These are phyloP conservation scores for Apis laboriosa DNA, from an alignment of 1,140 invertebrate species.

Conservation along the genomic window DNA sequence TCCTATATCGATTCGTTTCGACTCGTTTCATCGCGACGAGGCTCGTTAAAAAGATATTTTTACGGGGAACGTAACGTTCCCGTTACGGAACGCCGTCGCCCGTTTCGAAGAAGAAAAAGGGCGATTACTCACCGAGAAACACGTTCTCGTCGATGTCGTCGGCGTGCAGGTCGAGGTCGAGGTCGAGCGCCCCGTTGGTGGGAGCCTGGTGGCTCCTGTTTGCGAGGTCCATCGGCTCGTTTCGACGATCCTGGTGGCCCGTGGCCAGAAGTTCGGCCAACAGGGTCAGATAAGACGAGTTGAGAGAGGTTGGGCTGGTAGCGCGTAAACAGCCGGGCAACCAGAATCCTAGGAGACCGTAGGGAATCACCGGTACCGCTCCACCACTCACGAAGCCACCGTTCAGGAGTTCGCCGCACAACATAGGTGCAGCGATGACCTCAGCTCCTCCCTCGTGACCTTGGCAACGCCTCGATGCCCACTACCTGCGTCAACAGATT, in stretches of 20 bases:
- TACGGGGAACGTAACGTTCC: not conserved
- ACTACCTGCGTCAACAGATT: constrained; percentile 46
- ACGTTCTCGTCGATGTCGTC: constrained; percentile 75
- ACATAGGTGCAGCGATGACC: constrained; percentile 77
- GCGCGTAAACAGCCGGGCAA: constrained; percentile 77
- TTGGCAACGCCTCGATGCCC: constrained; percentile 61
- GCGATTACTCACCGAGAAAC: constrained; percentile 74
- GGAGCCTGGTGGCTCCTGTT: constrained; percentile 65
- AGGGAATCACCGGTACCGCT: constrained; percentile 78
- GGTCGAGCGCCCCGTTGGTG: constrained; percentile 59
- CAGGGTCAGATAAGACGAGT: constrained; percentile 76
- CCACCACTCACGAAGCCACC: constrained; percentile 80
- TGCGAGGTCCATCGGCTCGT: constrained; percentile 70
- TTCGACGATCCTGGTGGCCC: constrained; percentile 67
- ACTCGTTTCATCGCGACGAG: too few species aligned
- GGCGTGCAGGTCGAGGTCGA: constrained; percentile 68
- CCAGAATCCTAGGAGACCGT: constrained; percentile 78
- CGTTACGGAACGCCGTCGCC: not conserved
- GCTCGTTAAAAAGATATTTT: not conserved
- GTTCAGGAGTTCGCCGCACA: constrained; percentile 81
- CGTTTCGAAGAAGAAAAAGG: not conserved
- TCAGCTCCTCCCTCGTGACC: constrained; percentile 67
- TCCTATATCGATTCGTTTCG: not conserved
- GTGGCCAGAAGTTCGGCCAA: constrained; percentile 76
- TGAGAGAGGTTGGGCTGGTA: constrained; percentile 74